Percentiles rank a stretch among this genome's conserved stretches.
These are phyloP conservation scores for Anhinga anhinga DNA, from an alignment of 2,113 vertebrate genomes.

Conservation along the genomic window DNA sequence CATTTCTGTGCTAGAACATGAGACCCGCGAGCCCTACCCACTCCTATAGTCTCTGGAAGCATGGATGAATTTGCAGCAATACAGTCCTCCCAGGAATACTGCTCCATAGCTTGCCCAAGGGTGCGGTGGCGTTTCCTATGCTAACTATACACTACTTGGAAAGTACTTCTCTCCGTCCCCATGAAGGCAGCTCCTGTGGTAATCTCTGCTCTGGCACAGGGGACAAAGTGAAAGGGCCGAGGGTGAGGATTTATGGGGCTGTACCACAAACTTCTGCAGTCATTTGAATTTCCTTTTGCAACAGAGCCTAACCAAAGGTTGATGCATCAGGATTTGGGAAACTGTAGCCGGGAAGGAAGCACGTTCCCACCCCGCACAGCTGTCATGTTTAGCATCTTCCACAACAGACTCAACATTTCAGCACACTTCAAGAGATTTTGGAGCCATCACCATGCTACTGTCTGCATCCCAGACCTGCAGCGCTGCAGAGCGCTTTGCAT, in stretches of 20 bases:
- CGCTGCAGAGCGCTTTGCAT: accelerated
- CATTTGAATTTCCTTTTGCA: neutral
- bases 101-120: neutral
- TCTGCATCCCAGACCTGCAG: neutral
- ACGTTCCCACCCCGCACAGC: accelerated
- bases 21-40: neutral
- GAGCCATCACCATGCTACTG: neutral
- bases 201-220: neutral
- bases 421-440: accelerated
- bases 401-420: neutral
- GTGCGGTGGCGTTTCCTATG: accelerated
- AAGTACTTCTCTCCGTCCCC: neutral
- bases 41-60: neutral
- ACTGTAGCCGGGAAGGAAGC: neutral
- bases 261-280: neutral
- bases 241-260: neutral
- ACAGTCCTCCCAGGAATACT: neutral
- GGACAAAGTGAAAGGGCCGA: neutral
- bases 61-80: neutral
- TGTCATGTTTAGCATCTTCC: neutral
- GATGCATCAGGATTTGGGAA: accelerated
- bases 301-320: neutral
- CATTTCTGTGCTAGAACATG: neutral
- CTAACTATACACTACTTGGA: neutral
- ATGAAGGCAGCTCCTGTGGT: accelerated